Evolutionary conservation across 1,140 invertebrate genomes (phyloP), one percentile per base, ranked within the genome.

Genomic region (Cheumatopsyche charites): DNA sequence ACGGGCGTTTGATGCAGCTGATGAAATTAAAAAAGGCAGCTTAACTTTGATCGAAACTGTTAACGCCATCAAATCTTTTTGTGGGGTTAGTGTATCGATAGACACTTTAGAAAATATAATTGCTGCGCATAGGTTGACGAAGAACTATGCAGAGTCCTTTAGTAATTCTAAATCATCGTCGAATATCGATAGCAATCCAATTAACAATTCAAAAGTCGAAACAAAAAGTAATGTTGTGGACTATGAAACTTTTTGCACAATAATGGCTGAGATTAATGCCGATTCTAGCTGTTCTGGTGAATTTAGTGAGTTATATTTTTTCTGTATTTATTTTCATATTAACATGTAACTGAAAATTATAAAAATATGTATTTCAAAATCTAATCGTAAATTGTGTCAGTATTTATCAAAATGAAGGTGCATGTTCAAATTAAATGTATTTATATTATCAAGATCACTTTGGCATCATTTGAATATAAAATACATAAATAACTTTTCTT

Each of bases 171-270:
- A 23, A 7, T 58, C 55, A 23, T 25, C 55, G 55, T 58, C 55
- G 1, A 21, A 13, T 13, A 9, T 23, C 12, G 12, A 23, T 58
- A 58, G 12, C 25, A 58, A 25, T 58, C 3, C 3, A 7, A 47
- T 3, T n/a, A 4, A 58, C 25, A 19, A 1, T 5, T 55, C 49
- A 23, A 23, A 55, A 19, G 25, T 12, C 23, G 55, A 26, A 49
- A 67, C 45, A 47, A 67, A 23, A 17, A 63, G n/a, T 49, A 67
- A n/a, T 45, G 25, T 29, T n/a, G 77, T 85, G 15, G 82, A 84
- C 72, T 88, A 87, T 78, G 86, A 88, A 76, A 82, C 82, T 3
- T 88, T 88, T 78, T 87, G 86, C 75, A 83, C 83, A 0, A 79
- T 86, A 21, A 82, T 87, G 72, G 86, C 86, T 2, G 87, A 88